phyloP scores from a whole-genome alignment of 2,888 invertebrate species.

The Agonum fuliginosum region DNA sequence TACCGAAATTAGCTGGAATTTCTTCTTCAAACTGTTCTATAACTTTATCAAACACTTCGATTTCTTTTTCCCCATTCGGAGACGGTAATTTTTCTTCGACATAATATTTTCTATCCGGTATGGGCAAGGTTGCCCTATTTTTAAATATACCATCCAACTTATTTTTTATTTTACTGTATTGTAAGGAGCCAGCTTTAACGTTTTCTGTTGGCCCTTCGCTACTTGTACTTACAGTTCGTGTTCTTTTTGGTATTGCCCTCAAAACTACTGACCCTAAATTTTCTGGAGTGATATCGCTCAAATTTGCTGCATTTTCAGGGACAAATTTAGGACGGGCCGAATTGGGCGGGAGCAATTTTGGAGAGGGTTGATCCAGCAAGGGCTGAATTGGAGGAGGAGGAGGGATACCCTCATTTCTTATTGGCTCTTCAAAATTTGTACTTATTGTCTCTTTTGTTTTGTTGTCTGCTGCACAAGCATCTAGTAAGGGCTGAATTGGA shows the following conservation, averaged over 20 bases:
- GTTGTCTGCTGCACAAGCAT: no score
- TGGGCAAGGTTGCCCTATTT: constrained; percentile 6
- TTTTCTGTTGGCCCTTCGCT: constrained; percentile 58
- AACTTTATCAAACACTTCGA: background rate
- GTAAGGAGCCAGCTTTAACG: constrained; percentile 62
- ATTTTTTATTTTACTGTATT: constrained; percentile 60
- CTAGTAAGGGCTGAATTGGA: background rate
- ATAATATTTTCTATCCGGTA: constrained; percentile 4
- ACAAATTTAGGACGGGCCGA: background rate
- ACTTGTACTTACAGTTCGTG: constrained; percentile 12
- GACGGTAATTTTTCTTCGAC: constrained; percentile 28
- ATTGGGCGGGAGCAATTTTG: background rate
- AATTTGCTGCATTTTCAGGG: no score
- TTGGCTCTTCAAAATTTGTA: no score
- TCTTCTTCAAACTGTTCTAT: constrained; percentile 30
- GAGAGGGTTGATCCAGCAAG: background rate
- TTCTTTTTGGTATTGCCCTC: background rate
- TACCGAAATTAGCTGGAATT: constrained; percentile 29
- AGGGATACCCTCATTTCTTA: no score
- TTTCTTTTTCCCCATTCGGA: constrained; percentile 5
- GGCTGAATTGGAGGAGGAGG: constrained; percentile 4
- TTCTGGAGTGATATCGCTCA: no score
- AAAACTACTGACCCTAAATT: background rate
- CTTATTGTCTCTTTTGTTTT: no score
- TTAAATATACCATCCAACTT: constrained; percentile 61